Base-by-base conservation (phyloP, 1,140 invertebrate species). In the Drosophila eugracilis region DNA sequence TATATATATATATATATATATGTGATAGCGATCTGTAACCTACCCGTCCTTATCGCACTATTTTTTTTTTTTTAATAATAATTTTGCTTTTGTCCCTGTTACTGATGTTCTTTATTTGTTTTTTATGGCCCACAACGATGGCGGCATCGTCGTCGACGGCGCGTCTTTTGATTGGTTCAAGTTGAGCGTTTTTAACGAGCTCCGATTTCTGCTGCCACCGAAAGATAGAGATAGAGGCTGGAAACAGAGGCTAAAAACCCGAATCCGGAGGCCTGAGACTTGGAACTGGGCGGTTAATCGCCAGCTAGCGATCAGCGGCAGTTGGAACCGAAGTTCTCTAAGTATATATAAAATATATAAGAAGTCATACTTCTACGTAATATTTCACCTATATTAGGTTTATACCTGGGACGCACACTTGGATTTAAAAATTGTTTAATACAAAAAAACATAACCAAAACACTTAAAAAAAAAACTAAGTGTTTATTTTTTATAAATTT, bases 141-240 rank as follows among this genome's bases (percentile, higher is more conserved):
- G 77, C 63, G 60, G 60, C 55, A 60, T 41, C 60, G 45, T 52
- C 47, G 78, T 55, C 55, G 44, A 77, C 84, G 59, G 60, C 83
- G 84, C 83, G 75, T 79, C 85, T 89, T 89, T 89, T 89, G 85
- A 89, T 89, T 89, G 84, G 84, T 80, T 89, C 79, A 89, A 85
- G 28, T 70, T 73, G 71, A 76, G 60, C 55, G 53, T 77, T 79
- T 89, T 89, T 89, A 89, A 89, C 84, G 85, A 89, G 84, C 84
- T 89, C 79, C 79, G 85, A 89, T 89, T 89, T 88, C 49, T 78
- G 59, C 36, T 75, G 72, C 48, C 62, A 42, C 59, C 62, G 19
- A 45, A 47, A 42, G 65, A 45, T 30, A 34, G 44, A 73, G 58
- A 70, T 41, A 72, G 59, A 48, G 55, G 60, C 48, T 60, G 71